A percentile compares a stretch with the other conserved stretches of the same genome.
phyloP scores from a whole-genome alignment of 1,140 invertebrate genomes.

The Dendrolimus kikuchii region DNA sequence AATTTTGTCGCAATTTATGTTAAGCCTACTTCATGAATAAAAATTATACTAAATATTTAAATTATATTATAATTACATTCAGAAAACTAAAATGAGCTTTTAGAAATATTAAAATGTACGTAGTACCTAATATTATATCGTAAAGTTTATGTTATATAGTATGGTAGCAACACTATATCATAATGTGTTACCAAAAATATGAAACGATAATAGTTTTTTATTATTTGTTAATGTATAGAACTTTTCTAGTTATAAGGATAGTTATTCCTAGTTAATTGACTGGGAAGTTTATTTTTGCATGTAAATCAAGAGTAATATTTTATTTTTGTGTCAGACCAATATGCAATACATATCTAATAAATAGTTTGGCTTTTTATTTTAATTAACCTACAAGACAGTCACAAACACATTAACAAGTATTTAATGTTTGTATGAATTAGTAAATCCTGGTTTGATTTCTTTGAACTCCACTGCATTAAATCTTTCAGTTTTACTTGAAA shows the following conservation, averaged over 20 bases:
- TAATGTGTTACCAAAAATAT: constrained; percentile 66
- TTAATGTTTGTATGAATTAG: too few relatives aligned
- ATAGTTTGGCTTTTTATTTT: constrained; percentile 5
- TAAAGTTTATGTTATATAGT: constrained; percentile 12
- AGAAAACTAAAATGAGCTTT: constrained; percentile 20
- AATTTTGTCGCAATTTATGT: too few relatives aligned
- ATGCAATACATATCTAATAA: constrained; percentile 60
- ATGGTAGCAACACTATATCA: constrained; percentile 38
- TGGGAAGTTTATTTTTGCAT: constrained; percentile 68
- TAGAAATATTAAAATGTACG: constrained; percentile 11
- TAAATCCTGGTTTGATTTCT: too few relatives aligned
- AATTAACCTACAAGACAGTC: too few relatives aligned
- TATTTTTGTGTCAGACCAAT: constrained; percentile 68
- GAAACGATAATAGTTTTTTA: constrained; percentile 46
- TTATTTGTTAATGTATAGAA: constrained; percentile 61
- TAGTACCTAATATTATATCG: constrained; percentile 16
- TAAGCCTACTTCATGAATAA: background rate
- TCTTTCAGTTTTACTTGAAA: too few relatives aligned
- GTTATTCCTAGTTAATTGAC: constrained; percentile 47
- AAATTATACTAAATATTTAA: constrained; percentile 3
- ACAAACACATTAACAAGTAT: too few relatives aligned
- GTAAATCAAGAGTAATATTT: constrained; percentile 54
- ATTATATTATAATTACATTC: constrained; percentile 2
- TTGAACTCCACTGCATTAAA: too few relatives aligned
- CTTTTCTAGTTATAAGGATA: constrained; percentile 57